Evolutionary conservation across 1,140 invertebrate genomes (phyloP).

Genomic region (Berghia stephanieae): DNA sequence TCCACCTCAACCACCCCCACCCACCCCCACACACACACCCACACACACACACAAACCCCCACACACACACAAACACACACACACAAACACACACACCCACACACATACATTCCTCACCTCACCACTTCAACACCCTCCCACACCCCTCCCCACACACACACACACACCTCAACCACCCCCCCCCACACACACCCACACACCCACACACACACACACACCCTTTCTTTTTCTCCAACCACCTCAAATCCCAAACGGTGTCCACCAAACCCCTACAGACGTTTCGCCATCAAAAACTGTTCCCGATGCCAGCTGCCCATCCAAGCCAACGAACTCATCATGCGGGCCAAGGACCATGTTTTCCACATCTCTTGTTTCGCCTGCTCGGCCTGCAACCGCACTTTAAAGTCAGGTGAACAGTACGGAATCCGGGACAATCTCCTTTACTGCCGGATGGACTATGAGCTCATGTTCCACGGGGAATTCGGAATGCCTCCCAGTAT

Average conservation of each 20-base stretch:
- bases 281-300: slow-evolving; percentile 77
- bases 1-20: too few species aligned
- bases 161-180: not conserved
- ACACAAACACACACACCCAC: not conserved
- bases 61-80: too few species aligned
- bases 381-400: slow-evolving; percentile 74
- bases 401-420: slow-evolving; percentile 84
- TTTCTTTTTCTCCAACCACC: slow-evolving; percentile 25
- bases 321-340: slow-evolving; percentile 80
- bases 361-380: slow-evolving; percentile 65
- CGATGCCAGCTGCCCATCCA: slow-evolving; percentile 83
- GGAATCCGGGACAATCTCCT: slow-evolving; percentile 71
- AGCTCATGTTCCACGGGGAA: slow-evolving; percentile 57
- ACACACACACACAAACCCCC: too few species aligned
- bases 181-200: not conserved
- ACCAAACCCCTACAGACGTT: slow-evolving; percentile 64
- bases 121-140: not conserved
- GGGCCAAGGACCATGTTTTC: slow-evolving; percentile 67
- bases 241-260: too few species aligned
- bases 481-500: slow-evolving; percentile 44
- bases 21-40: too few species aligned
- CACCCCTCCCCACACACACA: not conserved
- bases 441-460: slow-evolving; percentile 69
- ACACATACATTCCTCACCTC: not conserved
- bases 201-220: not conserved